Evolutionary conservation across 2,888 invertebrate genomes (phyloP).

Genomic region (Ceraclea dissimilis): DNA sequence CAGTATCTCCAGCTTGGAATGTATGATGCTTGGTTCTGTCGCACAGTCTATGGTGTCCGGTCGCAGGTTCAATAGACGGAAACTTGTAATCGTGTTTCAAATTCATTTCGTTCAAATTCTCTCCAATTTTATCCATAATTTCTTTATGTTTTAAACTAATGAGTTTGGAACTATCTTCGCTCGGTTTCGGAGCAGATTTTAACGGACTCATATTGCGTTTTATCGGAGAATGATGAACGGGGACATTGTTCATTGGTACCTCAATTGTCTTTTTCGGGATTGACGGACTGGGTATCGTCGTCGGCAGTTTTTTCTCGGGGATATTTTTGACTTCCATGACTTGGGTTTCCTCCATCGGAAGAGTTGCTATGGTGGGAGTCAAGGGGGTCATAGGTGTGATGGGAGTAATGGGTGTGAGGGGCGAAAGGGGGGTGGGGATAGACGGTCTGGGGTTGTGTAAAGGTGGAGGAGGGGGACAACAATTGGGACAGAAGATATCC

Average conservation of each 20-base stretch:
- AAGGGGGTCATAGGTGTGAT: slow-evolving; percentile 34
- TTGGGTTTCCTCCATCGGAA: not conserved
- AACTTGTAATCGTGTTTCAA: slow-evolving; percentile 20
- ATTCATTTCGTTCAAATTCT: slow-evolving; percentile 23
- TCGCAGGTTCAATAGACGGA: slow-evolving; percentile 35
- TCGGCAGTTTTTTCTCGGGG: not conserved
- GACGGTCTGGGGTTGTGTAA: slow-evolving; percentile 38
- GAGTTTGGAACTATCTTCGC: slow-evolving; percentile 17
- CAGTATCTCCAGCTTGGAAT: slow-evolving; percentile 1
- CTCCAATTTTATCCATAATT: slow-evolving; percentile 24
- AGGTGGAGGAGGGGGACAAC: slow-evolving; percentile 46
- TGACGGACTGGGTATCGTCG: not conserved
- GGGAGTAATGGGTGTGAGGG: slow-evolving; percentile 38
- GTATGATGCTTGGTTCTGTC: slow-evolving; percentile 39
- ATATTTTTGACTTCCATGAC: not conserved
- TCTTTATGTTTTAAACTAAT: slow-evolving; percentile 24
- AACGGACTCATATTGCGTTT: not conserved
- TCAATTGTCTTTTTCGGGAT: not conserved
- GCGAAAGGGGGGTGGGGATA: slow-evolving; percentile 39
- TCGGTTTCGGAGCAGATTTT: slow-evolving; percentile 6
- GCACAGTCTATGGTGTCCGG: slow-evolving; percentile 56
- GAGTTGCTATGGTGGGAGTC: not conserved
- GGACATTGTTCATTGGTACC: not conserved
- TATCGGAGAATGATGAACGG: not conserved
- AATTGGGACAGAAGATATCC: slow-evolving; percentile 52